Conservation (phyloP, 2,888 invertebrate species). For the Maniola hyperantus region DNA sequence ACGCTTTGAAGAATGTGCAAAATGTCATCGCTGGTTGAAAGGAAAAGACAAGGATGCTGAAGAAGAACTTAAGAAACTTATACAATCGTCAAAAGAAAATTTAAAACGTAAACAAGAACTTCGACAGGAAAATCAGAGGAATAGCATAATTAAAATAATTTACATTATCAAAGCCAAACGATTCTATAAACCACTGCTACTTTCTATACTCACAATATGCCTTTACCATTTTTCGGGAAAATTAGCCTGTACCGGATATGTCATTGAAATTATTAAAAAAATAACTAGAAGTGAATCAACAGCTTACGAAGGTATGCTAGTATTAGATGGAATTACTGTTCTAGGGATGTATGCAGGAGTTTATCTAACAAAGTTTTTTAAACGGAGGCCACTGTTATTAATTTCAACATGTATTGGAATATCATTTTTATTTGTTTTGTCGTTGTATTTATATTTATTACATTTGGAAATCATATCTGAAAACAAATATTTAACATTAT, state of each 20-base stretch:
- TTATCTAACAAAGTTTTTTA: conserved; percentile 44
- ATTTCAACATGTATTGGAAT: conserved; percentile 39
- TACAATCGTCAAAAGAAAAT: conserved; percentile 13
- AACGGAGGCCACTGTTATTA: conserved; percentile 47
- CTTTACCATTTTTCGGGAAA: conserved; percentile 42
- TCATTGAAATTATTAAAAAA: conserved; percentile 42
- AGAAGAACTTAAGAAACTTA: conserved; percentile 34
- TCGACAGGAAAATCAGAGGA: conserved; percentile 28
- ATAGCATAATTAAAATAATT: conserved; percentile 12
- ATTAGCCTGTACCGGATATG: conserved; percentile 39
- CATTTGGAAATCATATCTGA: conserved; percentile 36
- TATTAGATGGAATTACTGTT: conserved; percentile 44
- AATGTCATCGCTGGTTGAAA: conserved; percentile 40
- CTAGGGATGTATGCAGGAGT: conserved; percentile 58
- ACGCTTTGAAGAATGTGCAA: conserved; percentile 37
- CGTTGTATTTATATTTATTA: conserved; percentile 43
- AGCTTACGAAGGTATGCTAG: conserved; percentile 43
- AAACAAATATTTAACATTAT: conserved; percentile 49
- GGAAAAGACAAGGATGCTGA: conserved; percentile 36
- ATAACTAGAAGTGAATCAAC: conserved; percentile 38
- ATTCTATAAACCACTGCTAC: conserved; percentile 35
- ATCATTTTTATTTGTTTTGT: conserved; percentile 39
- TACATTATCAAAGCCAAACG: conserved; percentile 14
- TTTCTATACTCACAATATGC: conserved; percentile 22
- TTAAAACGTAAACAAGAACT: conserved; percentile 43